phyloP scores from a whole-genome alignment of 2,797 vertebrate genomes.

The Myotis vivesi region DNA sequence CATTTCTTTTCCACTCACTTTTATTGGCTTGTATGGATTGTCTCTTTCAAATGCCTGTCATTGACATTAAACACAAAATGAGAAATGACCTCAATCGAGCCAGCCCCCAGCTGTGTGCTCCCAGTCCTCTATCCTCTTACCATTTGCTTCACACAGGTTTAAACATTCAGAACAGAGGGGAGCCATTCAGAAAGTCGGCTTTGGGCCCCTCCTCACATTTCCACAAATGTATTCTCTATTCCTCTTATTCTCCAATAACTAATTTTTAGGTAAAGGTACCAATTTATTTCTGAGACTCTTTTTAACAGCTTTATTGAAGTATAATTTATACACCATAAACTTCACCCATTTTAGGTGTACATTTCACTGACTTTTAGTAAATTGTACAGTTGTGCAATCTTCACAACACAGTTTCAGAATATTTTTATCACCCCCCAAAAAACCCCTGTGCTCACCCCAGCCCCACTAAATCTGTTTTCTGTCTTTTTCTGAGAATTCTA shows the following conservation, averaged over 20 bases:
- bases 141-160: slow-evolving; percentile 79
- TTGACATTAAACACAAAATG: slow-evolving; percentile 87
- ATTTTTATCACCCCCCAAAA: background rate
- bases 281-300: slow-evolving; percentile 54
- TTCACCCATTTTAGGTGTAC: background rate
- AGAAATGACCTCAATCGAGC: slow-evolving; percentile 83
- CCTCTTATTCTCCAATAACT: slow-evolving; percentile 63
- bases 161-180: slow-evolving; percentile 72
- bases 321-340: slow-evolving; percentile 34
- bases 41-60: slow-evolving; percentile 85
- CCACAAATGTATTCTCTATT: slow-evolving; percentile 55
- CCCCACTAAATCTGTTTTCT: slow-evolving; percentile 5
- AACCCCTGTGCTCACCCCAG: background rate
- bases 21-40: slow-evolving; percentile 84
- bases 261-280: slow-evolving; percentile 59
- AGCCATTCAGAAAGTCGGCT: slow-evolving; percentile 73
- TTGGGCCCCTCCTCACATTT: slow-evolving; percentile 52
- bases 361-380: slow-evolving; percentile 44
- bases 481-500: slow-evolving; percentile 58
- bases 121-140: slow-evolving; percentile 76
- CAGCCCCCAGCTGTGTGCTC: slow-evolving; percentile 81
- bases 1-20: slow-evolving; percentile 80
- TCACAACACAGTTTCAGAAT: slow-evolving; percentile 30
- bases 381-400: background rate
- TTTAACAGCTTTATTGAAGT: slow-evolving; percentile 44